Conservation (phyloP, 1,140 invertebrate species). For the Drosophila sp. region DNA sequence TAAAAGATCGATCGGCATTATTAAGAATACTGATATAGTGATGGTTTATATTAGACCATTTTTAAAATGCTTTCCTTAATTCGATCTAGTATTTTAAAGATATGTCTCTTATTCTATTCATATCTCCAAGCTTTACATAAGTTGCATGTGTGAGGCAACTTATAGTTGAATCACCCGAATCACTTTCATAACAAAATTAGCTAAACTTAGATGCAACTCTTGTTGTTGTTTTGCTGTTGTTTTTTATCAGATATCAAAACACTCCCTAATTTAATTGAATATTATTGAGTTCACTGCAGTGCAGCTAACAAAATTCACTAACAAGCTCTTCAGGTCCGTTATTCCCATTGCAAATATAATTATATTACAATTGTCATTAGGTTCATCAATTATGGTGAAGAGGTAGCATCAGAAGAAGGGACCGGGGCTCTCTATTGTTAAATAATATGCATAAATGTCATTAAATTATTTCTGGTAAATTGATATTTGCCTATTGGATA, state of each 20-base stretch:
- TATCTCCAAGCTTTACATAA: too few species aligned
- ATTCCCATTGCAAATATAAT: slow-evolving; percentile 34
- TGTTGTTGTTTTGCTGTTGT: not conserved
- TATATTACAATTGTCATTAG: slow-evolving; percentile 17
- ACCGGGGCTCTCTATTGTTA: not conserved
- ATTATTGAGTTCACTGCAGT: too few species aligned
- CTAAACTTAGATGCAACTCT: not conserved
- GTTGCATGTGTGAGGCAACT: too few species aligned
- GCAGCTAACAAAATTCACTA: too few species aligned
- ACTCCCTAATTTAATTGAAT: slow-evolving; percentile 43
- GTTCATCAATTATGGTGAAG: slow-evolving; percentile 26
- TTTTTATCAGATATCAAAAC: slow-evolving; percentile 45
- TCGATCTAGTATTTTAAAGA: too few species aligned
- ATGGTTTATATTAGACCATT: too few species aligned
- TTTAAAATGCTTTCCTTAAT: too few species aligned
- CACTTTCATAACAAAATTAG: slow-evolving; percentile 30
- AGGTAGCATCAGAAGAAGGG: not conserved
- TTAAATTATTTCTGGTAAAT: slow-evolving; percentile 50
- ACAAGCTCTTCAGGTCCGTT: slow-evolving; percentile 28
- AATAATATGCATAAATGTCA: slow-evolving; percentile 43
- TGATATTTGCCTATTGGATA: slow-evolving; percentile 43
- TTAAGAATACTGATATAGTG: too few species aligned
- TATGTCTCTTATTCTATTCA: too few species aligned
- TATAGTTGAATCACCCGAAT: slow-evolving; percentile 38
- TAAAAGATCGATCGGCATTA: too few species aligned